phyloP scores from a whole-genome alignment of 2,113 vertebrate species.

The Trematomus loennbergii region DNA sequence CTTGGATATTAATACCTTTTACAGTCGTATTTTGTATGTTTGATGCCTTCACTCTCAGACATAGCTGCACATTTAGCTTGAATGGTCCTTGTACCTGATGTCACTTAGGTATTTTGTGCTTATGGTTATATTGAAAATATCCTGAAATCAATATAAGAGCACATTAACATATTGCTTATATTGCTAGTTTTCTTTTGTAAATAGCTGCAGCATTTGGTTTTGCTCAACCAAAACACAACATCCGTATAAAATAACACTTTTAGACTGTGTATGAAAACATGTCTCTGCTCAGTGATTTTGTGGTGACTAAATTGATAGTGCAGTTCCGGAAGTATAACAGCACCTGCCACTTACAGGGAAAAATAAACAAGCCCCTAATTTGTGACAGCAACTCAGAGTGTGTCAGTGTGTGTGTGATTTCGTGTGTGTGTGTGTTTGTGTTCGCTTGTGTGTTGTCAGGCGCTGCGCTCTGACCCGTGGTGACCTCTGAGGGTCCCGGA shows the following conservation, averaged over 20 bases:
- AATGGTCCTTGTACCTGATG: neutral
- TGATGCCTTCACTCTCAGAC: neutral
- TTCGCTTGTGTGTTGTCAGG: constrained; percentile 73
- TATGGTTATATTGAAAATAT: neutral
- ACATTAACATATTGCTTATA: neutral
- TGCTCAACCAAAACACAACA: neutral
- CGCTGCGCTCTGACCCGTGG: constrained; percentile 79
- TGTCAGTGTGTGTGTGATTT: constrained; percentile 21
- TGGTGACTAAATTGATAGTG: neutral
- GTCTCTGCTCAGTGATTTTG: neutral
- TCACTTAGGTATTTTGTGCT: neutral
- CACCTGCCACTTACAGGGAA: neutral
- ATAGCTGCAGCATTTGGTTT: neutral
- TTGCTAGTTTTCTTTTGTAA: neutral
- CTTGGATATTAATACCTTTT: neutral
- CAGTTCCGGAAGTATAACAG: neutral
- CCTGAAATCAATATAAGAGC: neutral
- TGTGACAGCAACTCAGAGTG: constrained; percentile 27
- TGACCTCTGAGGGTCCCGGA: constrained; percentile 72
- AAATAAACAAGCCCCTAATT: constrained; percentile 26
- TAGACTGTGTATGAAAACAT: neutral
- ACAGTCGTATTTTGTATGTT: neutral
- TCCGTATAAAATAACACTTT: neutral
- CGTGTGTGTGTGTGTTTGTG: neutral
- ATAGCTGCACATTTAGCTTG: neutral